Evolutionary conservation across 1,140 invertebrate species (phyloP), one percentile per base, ranked within the genome.

Genomic region (Drosophila kanapiae): DNA sequence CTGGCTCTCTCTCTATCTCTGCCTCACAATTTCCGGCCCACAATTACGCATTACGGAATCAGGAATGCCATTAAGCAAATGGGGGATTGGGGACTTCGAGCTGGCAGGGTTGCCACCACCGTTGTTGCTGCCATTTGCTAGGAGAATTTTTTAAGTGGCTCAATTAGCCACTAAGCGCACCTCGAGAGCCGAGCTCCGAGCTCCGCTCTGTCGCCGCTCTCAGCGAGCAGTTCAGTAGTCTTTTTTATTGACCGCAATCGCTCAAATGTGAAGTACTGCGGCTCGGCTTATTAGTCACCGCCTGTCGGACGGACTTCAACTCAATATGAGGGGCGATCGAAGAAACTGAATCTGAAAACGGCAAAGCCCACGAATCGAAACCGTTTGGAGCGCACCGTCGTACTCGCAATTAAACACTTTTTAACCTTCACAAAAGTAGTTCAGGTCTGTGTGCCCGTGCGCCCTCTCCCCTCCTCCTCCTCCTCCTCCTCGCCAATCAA

Each of bases 221-320:
- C 63, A 60, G 61, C 23, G 53, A 75, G 23, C 47, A 23, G 54
- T 18, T 65, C 60, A 45, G 33, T 67, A 40, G 40, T 70, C 33
- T 75, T 65, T 79, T 75, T 74, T 85, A 91, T 90, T 91, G 90
- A 91, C 90, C 90, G 90, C 88, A 82, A 91, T 91, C 90, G 90
- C 82, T 91, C 82, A 86, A 82, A 91, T 91, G 90, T 91, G 85
- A 91, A 91, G 80, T 87, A 71, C 67, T 69, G 69, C 38, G 29
- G 56, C 38, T 37, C n/a, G 49, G 61, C 56, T 56, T 68, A 74
- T 68, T 76, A 78, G 64, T 77, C 57, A 78, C 48, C 51, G 45
- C n/a, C 61, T 33, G 61, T 42, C 54, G 40, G 56, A 42, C 54
- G 40, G 61, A 76, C 63, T 69, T 48, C 49, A 67, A 40, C 56